These are phyloP conservation scores for Brachyistius frenatus DNA, from an alignment of 2,113 vertebrate genomes.

Conservation along the genomic window DNA sequence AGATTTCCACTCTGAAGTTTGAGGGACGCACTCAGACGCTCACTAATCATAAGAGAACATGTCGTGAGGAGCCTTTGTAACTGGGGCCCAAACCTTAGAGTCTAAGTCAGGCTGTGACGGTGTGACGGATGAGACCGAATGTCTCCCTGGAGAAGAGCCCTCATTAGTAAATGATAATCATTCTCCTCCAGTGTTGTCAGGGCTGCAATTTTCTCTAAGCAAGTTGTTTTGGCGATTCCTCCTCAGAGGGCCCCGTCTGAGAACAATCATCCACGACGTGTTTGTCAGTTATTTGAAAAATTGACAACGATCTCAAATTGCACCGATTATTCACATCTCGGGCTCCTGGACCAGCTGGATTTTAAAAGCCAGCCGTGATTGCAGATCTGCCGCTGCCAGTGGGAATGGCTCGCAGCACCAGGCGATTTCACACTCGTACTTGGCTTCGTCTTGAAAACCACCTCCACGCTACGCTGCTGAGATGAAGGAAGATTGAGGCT, in stretches of 20 bases:
- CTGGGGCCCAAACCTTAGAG: slow-evolving; percentile 42
- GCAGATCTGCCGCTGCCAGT: slow-evolving; percentile 42
- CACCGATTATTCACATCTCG: slow-evolving; percentile 70
- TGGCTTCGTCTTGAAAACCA: slow-evolving; percentile 25
- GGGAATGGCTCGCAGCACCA: slow-evolving; percentile 6
- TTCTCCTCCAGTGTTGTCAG: slow-evolving; percentile 59
- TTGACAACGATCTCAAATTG: slow-evolving; percentile 70
- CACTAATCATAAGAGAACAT: slow-evolving; percentile 45
- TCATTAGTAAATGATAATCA: slow-evolving; percentile 66
- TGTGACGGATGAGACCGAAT: slow-evolving; percentile 58
- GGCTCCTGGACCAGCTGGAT: slow-evolving; percentile 66
- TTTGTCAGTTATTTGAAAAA: slow-evolving; percentile 77
- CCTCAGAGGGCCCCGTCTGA: slow-evolving; percentile 58
- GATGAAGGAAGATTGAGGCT: neutral
- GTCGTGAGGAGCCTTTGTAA: slow-evolving; percentile 32
- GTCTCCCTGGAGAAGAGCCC: slow-evolving; percentile 53
- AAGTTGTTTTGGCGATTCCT: slow-evolving; percentile 62
- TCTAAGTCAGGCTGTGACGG: slow-evolving; percentile 42
- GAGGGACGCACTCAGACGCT: slow-evolving; percentile 21
- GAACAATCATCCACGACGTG: slow-evolving; percentile 68
- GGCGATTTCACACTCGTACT: slow-evolving; percentile 27
- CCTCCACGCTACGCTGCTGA: slow-evolving; percentile 22
- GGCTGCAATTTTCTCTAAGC: slow-evolving; percentile 52
- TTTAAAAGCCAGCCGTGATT: slow-evolving; percentile 51
- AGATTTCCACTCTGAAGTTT: slow-evolving; percentile 33